Evolutionary conservation across 2,888 invertebrate species (phyloP), one percentile per base, ranked within the genome.

Genomic region (Drosophila subsilvestris): DNA sequence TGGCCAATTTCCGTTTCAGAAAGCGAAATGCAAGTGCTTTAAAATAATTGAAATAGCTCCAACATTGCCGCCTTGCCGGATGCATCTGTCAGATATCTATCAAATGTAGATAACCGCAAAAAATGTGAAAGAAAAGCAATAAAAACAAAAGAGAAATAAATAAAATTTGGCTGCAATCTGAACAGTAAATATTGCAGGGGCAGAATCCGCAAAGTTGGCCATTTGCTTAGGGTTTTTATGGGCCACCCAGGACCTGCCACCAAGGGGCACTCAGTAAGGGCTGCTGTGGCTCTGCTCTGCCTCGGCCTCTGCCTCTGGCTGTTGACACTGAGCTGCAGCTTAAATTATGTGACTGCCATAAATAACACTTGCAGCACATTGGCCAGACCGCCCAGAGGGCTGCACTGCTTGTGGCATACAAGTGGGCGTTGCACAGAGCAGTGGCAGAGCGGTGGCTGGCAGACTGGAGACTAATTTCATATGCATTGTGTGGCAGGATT

Each of bases 261-360:
- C 32, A 12, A 14, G 32, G 32, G 42, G 47, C 50, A 61, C 18
- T 44, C 20, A 18, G 49, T 4, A 43, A 20, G 17, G 27, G 37
- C 43, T 43, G 43, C 29, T 51, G 42, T 17, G 27, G 32, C 44
- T 18, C 27, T 45, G 32, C 32, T 4, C 32, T 5, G 62, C 51
- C 56, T 63, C 37, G 18, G 65, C 12, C 32, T 4, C 32, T 5
- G 62, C 51, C 56, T 63, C 37, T 20, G 65, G 71, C 45, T 69
- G 62, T 61, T 70, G 70, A 62, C 75, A 75, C 68, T 75, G 67
- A 74, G 75, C 75, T 59, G 74, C 60, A 69, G 66, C 58, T 70
- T 66, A 69, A 86, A 76, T 82, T 67, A 79, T 85, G 76, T 68
- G 76, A 71, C 62, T 72, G 78, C 75, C 80, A 83, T 81, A 84